phyloP scores from a whole-genome alignment of 2,113 vertebrate genomes.

The Hirundichthys speculiger region DNA sequence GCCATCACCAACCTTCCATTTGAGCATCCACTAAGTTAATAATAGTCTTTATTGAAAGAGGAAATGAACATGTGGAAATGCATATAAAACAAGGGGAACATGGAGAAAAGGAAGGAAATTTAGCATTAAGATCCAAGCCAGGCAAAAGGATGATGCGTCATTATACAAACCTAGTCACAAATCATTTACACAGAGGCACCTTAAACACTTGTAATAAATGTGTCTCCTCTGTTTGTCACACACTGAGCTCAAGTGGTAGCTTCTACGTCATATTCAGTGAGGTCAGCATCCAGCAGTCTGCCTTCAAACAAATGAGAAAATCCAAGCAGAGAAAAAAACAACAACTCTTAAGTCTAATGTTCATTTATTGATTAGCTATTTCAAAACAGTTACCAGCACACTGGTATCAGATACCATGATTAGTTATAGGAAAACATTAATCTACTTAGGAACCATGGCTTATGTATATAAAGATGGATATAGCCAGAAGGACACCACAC shows the following conservation, averaged over 20 bases:
- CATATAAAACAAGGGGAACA: constrained; percentile 20
- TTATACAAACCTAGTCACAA: constrained; percentile 19
- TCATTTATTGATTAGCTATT: background rate
- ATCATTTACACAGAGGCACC: background rate
- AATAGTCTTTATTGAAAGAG: constrained; percentile 40
- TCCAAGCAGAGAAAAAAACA: background rate
- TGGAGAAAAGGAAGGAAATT: constrained; percentile 13
- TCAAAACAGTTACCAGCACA: background rate
- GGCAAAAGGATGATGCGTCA: constrained; percentile 16
- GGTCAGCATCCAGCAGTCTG: background rate
- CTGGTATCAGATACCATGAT: background rate
- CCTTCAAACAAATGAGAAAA: too few relatives aligned
- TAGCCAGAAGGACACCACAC: background rate
- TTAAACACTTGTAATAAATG: background rate
- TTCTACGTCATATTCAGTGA: background rate
- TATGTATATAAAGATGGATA: background rate
- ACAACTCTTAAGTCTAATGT: background rate
- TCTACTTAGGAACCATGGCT: too few relatives aligned
- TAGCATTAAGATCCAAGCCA: constrained; percentile 33
- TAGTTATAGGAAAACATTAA: background rate
- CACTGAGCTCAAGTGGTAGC: background rate
- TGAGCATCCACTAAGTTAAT: constrained; percentile 41
- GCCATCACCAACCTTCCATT: constrained; percentile 30
- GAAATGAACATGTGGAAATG: constrained; percentile 43
- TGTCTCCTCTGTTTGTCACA: background rate